Base-by-base conservation (phyloP, 2,113 vertebrate species). In the Phalacrocorax brasilianus region DNA sequence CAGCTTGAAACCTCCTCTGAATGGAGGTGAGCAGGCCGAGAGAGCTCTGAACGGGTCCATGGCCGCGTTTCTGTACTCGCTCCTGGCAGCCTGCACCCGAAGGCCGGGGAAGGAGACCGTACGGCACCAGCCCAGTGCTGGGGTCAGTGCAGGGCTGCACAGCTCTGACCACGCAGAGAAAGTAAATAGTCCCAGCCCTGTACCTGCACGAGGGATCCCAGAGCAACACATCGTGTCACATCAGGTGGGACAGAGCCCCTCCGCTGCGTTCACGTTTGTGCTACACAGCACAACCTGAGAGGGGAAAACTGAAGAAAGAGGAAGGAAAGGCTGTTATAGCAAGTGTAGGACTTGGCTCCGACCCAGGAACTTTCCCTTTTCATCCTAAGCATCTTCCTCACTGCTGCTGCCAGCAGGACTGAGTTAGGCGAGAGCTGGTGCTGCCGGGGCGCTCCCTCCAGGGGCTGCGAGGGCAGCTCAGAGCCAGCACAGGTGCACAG, bases 251-350 rank as follows among this genome's bases (percentile, higher is more conserved):
- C 26, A 4, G 17, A 33, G n/a, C 11, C 20, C 33, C 53, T 17
- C 24, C 1, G 2, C 16, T 2, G 5, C 0, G 2, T 3, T 28
- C 61, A 14, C 9, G 0, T 2, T 15, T 2, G 7, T 10, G 21
- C 30, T 8, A 14, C 33, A 27, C 4, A 32, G 53, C 8, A 2
- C 20, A 11, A 59, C 38, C 33, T 0, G 22, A 38, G 14, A 22
- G 8, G 21, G 8, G 35, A 47, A 23, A 70, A 42, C 26, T 8
- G n/a, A 26, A 30, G 14, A 62, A 81, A 75, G 32, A 55, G 42
- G 84, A 82, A 92, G 71, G 63, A 76, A 63, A 24, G 8, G 32
- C 56, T 24, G 52, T 70, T 70, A 13, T 11, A 35, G 42, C 19
- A 2, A 44, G 9, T 21, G 71, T 9, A 63, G 77, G 84, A 56